Evolutionary conservation across 2,888 invertebrate genomes (phyloP).

Genomic region (Nineta flava): DNA sequence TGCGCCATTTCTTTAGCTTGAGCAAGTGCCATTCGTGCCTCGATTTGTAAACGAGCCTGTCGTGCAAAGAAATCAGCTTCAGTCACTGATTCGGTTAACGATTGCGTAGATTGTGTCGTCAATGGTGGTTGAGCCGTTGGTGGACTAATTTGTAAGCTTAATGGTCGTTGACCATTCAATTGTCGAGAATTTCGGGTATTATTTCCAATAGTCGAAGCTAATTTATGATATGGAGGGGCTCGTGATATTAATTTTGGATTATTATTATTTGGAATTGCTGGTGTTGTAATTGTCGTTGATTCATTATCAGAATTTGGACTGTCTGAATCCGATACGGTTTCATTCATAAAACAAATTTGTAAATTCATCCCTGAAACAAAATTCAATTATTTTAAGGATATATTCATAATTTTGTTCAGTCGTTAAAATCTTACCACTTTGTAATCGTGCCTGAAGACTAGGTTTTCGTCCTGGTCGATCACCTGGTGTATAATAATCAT

Average conservation of each 20-base stretch:
- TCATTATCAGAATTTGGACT: slow-evolving; percentile 62
- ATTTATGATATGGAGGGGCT: slow-evolving; percentile 31
- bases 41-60: slow-evolving; percentile 69
- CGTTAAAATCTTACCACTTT: slow-evolving; percentile 46
- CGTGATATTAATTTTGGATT: slow-evolving; percentile 27
- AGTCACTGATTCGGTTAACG: slow-evolving; percentile 26
- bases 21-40: slow-evolving; percentile 72
- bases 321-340: slow-evolving; percentile 72
- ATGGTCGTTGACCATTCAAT: slow-evolving; percentile 18
- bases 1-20: slow-evolving; percentile 86
- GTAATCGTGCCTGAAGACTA: slow-evolving; percentile 71
- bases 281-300: slow-evolving; percentile 20
- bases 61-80: slow-evolving; percentile 68
- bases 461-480: slow-evolving; percentile 68
- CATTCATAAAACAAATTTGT: slow-evolving; percentile 93
- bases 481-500: slow-evolving; percentile 49
- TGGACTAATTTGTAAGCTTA: slow-evolving; percentile 26
- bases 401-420: background rate
- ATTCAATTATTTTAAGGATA: background rate
- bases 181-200: slow-evolving; percentile 14
- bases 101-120: slow-evolving; percentile 11
- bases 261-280: slow-evolving; percentile 31
- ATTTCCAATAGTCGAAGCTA: background rate
- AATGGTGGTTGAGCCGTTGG: slow-evolving; percentile 31
- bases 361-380: slow-evolving; percentile 61